Evolutionary conservation across 2,797 vertebrate species (phyloP).

Genomic region (Gobio occitaniae): DNA sequence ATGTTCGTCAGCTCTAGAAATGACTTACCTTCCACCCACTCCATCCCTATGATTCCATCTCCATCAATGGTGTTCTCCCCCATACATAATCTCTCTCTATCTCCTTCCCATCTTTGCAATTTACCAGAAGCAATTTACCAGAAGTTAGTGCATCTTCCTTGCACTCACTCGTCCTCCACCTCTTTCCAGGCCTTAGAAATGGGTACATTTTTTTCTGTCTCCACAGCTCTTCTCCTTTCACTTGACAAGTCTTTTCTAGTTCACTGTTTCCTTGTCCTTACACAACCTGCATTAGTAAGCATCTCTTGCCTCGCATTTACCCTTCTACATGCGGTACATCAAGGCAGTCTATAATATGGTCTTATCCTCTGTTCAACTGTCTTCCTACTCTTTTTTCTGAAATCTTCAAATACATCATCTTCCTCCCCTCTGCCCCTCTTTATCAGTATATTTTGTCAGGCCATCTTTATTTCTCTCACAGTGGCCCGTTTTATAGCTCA

Average conservation of each 20-base stretch:
- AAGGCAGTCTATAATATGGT: conserved; percentile 34
- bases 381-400: conserved; percentile 33
- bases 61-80: conserved; percentile 34
- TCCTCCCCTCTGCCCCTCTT: neutral
- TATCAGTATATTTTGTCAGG: conserved; percentile 9
- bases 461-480: conserved; percentile 28
- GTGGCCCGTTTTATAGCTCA: conserved; percentile 8
- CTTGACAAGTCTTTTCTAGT: conserved; percentile 5
- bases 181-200: conserved; percentile 43
- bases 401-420: conserved; percentile 34
- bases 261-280: conserved; percentile 4
- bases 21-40: conserved; percentile 27
- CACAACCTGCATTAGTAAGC: conserved; percentile 58
- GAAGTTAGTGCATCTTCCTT: conserved; percentile 15
- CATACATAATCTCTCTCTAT: conserved; percentile 23
- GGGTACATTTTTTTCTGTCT: neutral
- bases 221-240: neutral
- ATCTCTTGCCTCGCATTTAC: conserved; percentile 34
- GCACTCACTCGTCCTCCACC: neutral
- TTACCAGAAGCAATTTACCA: conserved; percentile 29
- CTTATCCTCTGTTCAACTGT: conserved; percentile 2
- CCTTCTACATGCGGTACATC: conserved; percentile 27
- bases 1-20: conserved; percentile 30
- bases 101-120: conserved; percentile 36
- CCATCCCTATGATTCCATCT: conserved; percentile 37